Base-by-base conservation (phyloP, 2,113 vertebrate genomes). In the Toxotes jaculatrix region DNA sequence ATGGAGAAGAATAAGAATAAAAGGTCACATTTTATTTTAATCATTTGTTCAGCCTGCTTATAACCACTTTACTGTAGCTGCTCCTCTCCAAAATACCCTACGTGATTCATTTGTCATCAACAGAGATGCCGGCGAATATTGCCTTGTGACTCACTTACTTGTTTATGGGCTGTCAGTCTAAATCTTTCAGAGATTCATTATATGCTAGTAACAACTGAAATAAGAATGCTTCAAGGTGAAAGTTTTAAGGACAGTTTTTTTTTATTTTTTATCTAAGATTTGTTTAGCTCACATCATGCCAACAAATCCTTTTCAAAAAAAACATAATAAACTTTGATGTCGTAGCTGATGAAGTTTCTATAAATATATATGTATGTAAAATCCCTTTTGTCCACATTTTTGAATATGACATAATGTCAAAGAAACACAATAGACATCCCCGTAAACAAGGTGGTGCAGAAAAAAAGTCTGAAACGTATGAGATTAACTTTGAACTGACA, bases 11-110 rank as follows among this genome's bases (percentile, higher is more conserved):
- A 91, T 82, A 51, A 56, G 36, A 79, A 80, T 82, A 69, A 90
- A 91, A 91, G 90, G 87, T 87, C 84, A 81, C 56, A 47, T 80
- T 89, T 83, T 82, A 74, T 84, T 81, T 57, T 53, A 66, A 78
- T 71, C 64, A 78, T 84, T 82, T 84, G 47, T 83, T 86, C 74
- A 75, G 68, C 71, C 62, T 61, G 63, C 82, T 51, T 79, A 67
- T 71, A 73, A 49, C 42, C 75, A 79, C 85, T 89, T 88, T 47
- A 36, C n/a, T 70, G 51, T 7, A 76, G 40, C 51, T 21, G 53
- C 45, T 63, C 32, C 40, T 77, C 45, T 84, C 16, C 14, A 36
- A 83, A 66, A 81, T 55, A 51, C 31, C 34, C 23, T 1, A 34
- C 60, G 45, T 86, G 86, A 77, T 82, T 90, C 53, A 85, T 84